A percentile compares a stretch with the other conserved stretches of the same genome.
Conservation (phyloP, 2,888 invertebrate genomes). For the Ashinkailepas kermadecensis region DNA sequence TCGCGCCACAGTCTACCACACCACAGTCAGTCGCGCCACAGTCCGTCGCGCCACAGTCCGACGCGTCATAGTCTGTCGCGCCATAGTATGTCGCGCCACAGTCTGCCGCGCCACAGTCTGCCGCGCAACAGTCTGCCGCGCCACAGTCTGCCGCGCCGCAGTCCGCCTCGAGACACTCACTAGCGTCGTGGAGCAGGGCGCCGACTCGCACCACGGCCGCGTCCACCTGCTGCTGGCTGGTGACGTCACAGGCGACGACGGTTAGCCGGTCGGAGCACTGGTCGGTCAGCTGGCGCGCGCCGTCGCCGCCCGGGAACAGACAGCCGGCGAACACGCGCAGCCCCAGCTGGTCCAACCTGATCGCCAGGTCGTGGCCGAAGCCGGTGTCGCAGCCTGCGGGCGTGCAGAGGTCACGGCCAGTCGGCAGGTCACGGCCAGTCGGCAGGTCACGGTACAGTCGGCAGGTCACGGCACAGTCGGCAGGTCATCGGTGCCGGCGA, state of each 20-base stretch:
- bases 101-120: no score
- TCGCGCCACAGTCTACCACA: no score
- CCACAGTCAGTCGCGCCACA: no score
- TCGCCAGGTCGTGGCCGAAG: not conserved
- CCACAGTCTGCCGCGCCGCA: no score
- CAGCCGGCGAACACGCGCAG: conserved; percentile 44
- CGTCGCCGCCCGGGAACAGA: conserved; percentile 39
- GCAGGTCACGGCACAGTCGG: no score
- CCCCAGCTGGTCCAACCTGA: not conserved
- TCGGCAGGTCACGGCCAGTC: conserved; percentile 31
- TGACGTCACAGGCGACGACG: conserved; percentile 44
- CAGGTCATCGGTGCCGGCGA: no score
- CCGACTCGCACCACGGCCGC: conserved; percentile 35
- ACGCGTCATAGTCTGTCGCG: no score
- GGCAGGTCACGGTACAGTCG: no score
- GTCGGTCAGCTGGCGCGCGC: conserved; percentile 37
- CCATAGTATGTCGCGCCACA: no score
- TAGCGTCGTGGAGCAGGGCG: conserved; percentile 26
- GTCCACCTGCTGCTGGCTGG: conserved; percentile 37
- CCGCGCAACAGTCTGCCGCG: no score
- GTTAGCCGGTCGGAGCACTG: conserved; percentile 37
- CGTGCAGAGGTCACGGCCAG: conserved; percentile 25
- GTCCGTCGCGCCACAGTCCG: no score
- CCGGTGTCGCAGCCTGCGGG: conserved; percentile 36
- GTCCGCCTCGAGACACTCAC: no score